Evolutionary conservation across 2,797 vertebrate genomes (phyloP), one percentile per base, ranked within the genome.

Genomic region (Cynodonichthys magdalenae): DNA sequence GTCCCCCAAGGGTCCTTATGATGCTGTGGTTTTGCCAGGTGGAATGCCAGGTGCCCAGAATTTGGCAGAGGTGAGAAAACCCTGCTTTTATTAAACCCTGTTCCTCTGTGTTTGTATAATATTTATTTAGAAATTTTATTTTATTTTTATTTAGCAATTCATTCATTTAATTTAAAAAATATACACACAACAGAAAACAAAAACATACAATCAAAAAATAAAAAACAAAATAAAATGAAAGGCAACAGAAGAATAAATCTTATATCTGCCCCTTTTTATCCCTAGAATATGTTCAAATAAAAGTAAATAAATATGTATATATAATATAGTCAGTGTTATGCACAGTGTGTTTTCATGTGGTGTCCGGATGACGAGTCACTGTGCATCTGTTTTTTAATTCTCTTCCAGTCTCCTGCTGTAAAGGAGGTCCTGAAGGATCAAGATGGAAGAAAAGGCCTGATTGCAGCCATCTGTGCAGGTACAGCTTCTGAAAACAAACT

Each of bases 401-500:
- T 89, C 31, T 69, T 81, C 4, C 77, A 99, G 98, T 98, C 96
- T 49, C 61, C 94, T 53, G 90, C 86, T 51, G 98, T 99, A 89
- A 98, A 95, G 79, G 95, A 96, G 42, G 74, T 99, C 72, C 83
- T 99, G 85, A 95, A 95, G 81, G 96, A 96, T 46, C 98, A 99
- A 83, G 96, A 97, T 68, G 87, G 81, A 86, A 93, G 94, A 79
- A 96, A 96, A 82, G 96, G 96, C 29, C 93, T 99, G 80, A 99
- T 99, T 53, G 98, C 97, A 39, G 98, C 98, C 78, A 97, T 99
- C 88, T 99, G 97, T 87, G 98, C 98, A 94, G 98, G 98, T 99
- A 90, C 66, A 49, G 18, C 66, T 61, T 55, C 18, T 46, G 67
- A 70, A 82, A 79, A 75, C 59, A 58, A 64, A 66, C 18, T 31